phyloP scores from a whole-genome alignment of 2,797 vertebrate species.

The Prionace glauca region DNA sequence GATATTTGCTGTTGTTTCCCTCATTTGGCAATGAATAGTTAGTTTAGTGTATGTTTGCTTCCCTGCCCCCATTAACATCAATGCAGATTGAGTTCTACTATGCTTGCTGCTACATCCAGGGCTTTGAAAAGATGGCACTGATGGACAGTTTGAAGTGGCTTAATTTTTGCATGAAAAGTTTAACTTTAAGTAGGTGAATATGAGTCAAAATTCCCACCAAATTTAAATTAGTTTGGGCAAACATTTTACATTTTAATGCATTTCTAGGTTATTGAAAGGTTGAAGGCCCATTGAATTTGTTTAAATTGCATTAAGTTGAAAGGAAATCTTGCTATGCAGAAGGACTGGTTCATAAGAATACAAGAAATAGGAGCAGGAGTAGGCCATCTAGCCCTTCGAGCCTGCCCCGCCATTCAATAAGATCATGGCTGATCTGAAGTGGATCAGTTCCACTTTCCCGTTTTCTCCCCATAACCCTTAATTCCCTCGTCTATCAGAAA shows the following conservation, averaged over 20 bases:
- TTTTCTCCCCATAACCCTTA: no score
- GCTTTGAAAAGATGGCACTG: no score
- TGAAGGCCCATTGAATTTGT: not conserved
- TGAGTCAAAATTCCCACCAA: not conserved
- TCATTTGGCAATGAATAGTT: not conserved
- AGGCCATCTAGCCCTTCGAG: no score
- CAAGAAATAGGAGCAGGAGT: no score
- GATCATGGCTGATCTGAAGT: no score
- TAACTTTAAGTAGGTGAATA: not conserved
- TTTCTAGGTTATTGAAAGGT: not conserved
- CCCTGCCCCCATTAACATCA: not conserved
- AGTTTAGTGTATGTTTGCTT: not conserved
- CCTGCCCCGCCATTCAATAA: no score
- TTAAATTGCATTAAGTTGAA: not conserved
- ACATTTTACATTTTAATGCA: not conserved
- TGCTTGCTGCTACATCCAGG: no score
- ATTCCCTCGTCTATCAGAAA: no score
- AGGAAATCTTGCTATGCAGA: not conserved
- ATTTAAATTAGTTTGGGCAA: not conserved
- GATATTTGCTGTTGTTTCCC: not conserved
- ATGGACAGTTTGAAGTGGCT: not conserved
- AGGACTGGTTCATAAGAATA: not conserved
- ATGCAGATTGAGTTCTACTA: not conserved
- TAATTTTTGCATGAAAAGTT: not conserved
- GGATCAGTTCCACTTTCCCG: no score